phyloP scores from a whole-genome alignment of 1,140 invertebrate genomes.

The Chironomus tepperi region DNA sequence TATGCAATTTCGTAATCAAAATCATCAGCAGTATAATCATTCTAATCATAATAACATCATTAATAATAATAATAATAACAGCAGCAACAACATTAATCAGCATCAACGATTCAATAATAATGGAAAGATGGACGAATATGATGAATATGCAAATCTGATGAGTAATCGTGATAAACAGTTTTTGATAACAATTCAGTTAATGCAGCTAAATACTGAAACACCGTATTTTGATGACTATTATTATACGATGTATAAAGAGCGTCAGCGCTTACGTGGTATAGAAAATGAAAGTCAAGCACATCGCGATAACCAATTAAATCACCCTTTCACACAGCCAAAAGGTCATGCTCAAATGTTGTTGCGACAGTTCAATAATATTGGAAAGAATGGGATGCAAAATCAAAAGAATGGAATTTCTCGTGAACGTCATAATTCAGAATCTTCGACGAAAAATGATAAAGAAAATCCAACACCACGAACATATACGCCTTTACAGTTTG shows the following conservation, averaged over 20 bases:
- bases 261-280: constrained; percentile 43
- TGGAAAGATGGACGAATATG: constrained; percentile 38
- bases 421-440: constrained; percentile 46
- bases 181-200: constrained; percentile 84
- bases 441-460: constrained; percentile 41
- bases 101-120: constrained; percentile 30
- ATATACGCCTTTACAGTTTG: constrained; percentile 76
- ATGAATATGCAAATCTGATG: constrained; percentile 86
- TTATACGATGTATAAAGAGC: constrained; percentile 60
- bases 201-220: constrained; percentile 77
- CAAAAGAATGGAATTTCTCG: constrained; percentile 36
- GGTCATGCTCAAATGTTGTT: constrained; percentile 39
- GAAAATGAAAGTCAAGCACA: constrained; percentile 48
- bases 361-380: constrained; percentile 33
- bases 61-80: constrained; percentile 28
- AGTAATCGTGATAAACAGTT: constrained; percentile 84
- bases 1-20: constrained; percentile 19
- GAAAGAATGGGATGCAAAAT: constrained; percentile 36
- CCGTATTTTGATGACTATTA: constrained; percentile 83
- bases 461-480: constrained; percentile 46
- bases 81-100: constrained; percentile 34
- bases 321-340: constrained; percentile 44
- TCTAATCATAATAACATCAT: constrained; percentile 39
- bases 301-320: constrained; percentile 52
- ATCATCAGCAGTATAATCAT: constrained; percentile 30